Base-by-base conservation (phyloP, 2,797 vertebrate species). In the Saxicola maurus region DNA sequence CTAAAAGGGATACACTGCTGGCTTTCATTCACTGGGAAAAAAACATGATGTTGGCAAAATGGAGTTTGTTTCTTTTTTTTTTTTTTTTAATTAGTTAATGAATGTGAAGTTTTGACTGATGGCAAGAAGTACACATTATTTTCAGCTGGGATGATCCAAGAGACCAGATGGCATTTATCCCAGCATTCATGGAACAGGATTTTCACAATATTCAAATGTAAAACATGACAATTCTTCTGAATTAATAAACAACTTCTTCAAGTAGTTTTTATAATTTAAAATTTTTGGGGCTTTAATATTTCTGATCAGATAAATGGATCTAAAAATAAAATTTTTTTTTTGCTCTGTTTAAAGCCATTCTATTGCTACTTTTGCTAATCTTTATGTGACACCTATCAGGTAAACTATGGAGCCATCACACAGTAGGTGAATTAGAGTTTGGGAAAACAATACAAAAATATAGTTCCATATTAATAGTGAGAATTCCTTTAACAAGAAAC, bases 211-310 rank as follows among this genome's bases (percentile, higher is more conserved):
- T 91, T 92, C 95, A 96, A 93, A 91, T 75, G 61, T 90, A 93
- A 97, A 96, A 89, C 66, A 87, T 84, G 23, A 60, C 56, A 88
- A 87, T 93, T 94, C 75, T 95, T 94, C 82, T 90, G 53, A 90
- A 92, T 95, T 93, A 95, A 95, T 95, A 93, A 95, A 78, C 51
- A 77, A 68, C 14, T 85, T 95, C 66, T 90, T 92, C 52, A 82
- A 66, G 53, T 90, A 86, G 85, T 52, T 74, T 68, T 91, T 91
- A 86, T 91, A 95, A 95, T 91, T 95, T 56, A 82, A 90, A 89
- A 13, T 16, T 40, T 60, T 3, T 1, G 14, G 27, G 14, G 1
- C 66, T 93, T 93, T 92, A 16, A 88, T 61, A 93, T 74, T 91
- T 95, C 69, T 87, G 46, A 60, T 89, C 92, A 94, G 14, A 87